Base-by-base conservation (phyloP, 1,140 invertebrate species). In the Heliconius congener region DNA sequence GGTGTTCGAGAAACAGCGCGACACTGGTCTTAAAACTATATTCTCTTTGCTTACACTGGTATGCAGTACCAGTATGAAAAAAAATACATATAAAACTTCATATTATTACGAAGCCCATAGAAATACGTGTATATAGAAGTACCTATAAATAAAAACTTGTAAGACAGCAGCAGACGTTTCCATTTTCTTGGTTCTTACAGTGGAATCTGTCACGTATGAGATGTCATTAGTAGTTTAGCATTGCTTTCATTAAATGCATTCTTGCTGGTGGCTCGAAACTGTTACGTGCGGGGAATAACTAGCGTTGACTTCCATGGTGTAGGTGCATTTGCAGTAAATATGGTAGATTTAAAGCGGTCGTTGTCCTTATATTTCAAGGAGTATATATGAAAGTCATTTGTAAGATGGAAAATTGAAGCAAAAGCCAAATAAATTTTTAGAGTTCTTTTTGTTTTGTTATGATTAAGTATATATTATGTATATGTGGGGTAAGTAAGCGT, bases 181-280 rank as follows among this genome's bases (percentile, higher is more conserved):
- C 60, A 66, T 66, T 30, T 66, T 70, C 16, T 70, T 76, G 50
- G 18, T 11, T 27, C 46, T 70, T 76, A 18, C 34, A 70, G 30
- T 37, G 66, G 55, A 71, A 78, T 57, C 74, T 39, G 52, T 81
- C 87, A 90, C 90, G 88, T 90, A 89, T 81, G 82, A 77, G 76
- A 84, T 84, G 86, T 89, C 86, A 86, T 90, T 88, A 84, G 82
- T 83, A 82, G 83, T 86, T 83, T 87, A 84, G 86, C 88, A 89
- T 90, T 90, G 90, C 90, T 91, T 91, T 90, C 90, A 91, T 90
- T 91, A 91, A 91, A 86, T 87, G 89, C 88, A 91, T 90, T 85
- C 66, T 87, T 80, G 82, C 71, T 72, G 80, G 77, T 77, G 75
- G 74, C 83, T 79, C 74, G 78, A 72, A 78, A 76, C 77, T 85